These are phyloP conservation scores for Hypsibius dujardini DNA, from an alignment of 1,140 invertebrate species.

Conservation along the genomic window DNA sequence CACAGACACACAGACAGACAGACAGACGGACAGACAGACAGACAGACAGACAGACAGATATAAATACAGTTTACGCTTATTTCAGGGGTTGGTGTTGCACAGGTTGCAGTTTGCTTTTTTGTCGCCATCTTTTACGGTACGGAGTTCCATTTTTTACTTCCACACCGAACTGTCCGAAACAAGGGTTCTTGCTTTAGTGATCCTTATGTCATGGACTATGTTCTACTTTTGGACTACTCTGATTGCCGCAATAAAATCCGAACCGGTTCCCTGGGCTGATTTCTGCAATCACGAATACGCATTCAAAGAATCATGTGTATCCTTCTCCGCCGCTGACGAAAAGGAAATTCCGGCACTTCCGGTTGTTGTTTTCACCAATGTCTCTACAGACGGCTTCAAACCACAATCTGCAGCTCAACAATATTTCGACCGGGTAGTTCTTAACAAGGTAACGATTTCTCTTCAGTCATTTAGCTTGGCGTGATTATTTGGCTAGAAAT, in stretches of 20 bases:
- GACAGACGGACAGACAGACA: no score
- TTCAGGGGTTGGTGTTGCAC: constrained; percentile 57
- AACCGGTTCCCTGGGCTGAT: not conserved
- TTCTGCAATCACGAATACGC: constrained; percentile 3
- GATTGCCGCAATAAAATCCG: not conserved
- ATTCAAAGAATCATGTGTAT: not conserved
- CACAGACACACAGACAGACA: not conserved
- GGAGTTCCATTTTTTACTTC: not conserved
- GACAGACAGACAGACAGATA: not conserved
- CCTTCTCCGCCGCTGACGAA: not conserved
- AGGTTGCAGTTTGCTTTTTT: constrained; percentile 47
- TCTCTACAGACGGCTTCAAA: not conserved
- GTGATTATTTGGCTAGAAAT: not conserved
- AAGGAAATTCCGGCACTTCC: not conserved
- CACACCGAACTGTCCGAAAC: not conserved
- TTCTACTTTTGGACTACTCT: constrained; percentile 13
- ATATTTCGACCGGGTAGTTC: not conserved
- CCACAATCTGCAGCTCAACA: not conserved
- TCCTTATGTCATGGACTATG: constrained; percentile 7
- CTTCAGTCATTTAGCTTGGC: not conserved
- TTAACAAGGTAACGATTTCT: not conserved
- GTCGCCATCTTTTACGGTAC: constrained; percentile 51
- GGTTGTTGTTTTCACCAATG: not conserved
- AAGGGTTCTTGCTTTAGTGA: not conserved
- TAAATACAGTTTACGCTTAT: constrained; percentile 22